Evolutionary conservation across 2,113 vertebrate genomes (phyloP).

Genomic region (Arvicanthis niloticus): DNA sequence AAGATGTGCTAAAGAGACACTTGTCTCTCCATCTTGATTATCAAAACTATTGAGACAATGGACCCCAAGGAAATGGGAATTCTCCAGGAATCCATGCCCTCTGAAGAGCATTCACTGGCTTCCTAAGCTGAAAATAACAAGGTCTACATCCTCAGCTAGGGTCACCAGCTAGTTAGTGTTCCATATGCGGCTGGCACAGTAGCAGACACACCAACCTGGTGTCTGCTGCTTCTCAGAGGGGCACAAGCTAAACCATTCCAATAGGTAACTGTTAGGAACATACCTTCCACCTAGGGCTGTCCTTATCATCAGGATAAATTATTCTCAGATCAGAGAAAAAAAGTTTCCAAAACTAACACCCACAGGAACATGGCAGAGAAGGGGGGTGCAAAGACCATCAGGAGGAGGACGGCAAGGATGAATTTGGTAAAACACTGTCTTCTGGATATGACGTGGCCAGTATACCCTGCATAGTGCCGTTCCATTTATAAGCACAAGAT

Average conservation of each 20-base stretch:
- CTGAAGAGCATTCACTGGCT: not conserved
- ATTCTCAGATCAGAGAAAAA: not conserved
- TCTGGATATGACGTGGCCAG: too few species aligned
- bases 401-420: not conserved
- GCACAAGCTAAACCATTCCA: not conserved
- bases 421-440: not conserved
- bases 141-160: not conserved
- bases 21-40: not conserved
- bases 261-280: not conserved
- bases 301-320: not conserved
- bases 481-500: not conserved
- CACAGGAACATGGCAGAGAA: not conserved
- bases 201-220: accelerated
- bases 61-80: not conserved
- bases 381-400: not conserved
- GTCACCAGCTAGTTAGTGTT: not conserved
- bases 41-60: not conserved
- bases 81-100: not conserved
- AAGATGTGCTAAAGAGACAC: not conserved
- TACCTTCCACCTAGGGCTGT: too few species aligned
- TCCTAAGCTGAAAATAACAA: not conserved
- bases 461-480: too few species aligned
- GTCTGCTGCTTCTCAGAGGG: not conserved
- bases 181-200: accelerated
- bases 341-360: not conserved